These are phyloP conservation scores for Papilio gigon DNA, from an alignment of 2,888 invertebrate species.

Conservation along the genomic window DNA sequence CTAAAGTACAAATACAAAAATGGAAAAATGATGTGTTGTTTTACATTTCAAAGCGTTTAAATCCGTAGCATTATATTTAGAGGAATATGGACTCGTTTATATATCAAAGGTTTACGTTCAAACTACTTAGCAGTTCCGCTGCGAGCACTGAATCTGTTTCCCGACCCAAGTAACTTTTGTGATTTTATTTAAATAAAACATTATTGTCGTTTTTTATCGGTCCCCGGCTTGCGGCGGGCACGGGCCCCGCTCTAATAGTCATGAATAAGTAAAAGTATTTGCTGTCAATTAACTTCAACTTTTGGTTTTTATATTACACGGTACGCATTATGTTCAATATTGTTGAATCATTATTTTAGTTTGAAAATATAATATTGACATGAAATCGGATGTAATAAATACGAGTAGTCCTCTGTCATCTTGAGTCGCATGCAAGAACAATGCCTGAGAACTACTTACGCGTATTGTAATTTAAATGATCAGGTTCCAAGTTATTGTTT, in stretches of 20 bases:
- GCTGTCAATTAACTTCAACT: not conserved
- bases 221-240: not conserved
- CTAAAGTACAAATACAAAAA: slow-evolving; percentile 16
- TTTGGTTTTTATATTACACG: not conserved
- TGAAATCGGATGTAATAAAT: not conserved
- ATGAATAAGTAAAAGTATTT: not conserved
- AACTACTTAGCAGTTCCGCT: not conserved
- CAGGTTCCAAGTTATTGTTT: slow-evolving; percentile 1
- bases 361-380: not conserved
- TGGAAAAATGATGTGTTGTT: slow-evolving; percentile 21
- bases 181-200: slow-evolving; percentile 11
- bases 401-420: not conserved
- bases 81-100: slow-evolving; percentile 6
- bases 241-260: not conserved
- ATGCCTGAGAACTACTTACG: not conserved
- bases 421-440: not conserved
- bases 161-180: not conserved
- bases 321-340: not conserved
- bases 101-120: slow-evolving; percentile 16
- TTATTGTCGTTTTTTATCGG: not conserved
- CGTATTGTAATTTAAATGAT: slow-evolving; percentile 3
- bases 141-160: not conserved
- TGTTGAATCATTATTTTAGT: not conserved
- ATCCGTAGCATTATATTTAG: slow-evolving; percentile 6
- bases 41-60: slow-evolving; percentile 23